phyloP scores from a whole-genome alignment of 2,113 vertebrate species.

The Cairina moschata region DNA sequence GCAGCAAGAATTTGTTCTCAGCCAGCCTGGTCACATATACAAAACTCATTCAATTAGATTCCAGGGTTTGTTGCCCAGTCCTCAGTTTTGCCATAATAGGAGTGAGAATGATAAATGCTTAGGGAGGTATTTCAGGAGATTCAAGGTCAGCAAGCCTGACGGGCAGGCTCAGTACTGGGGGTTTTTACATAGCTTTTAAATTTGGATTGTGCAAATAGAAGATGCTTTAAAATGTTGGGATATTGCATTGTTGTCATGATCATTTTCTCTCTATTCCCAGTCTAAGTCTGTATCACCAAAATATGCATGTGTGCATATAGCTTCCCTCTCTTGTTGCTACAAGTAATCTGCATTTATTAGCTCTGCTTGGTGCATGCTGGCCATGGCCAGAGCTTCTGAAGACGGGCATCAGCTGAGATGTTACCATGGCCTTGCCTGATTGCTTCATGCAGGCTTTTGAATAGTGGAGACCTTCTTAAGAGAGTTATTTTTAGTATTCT shows the following conservation, averaged over 20 bases:
- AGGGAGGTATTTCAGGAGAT: background rate
- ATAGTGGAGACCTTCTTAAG: background rate
- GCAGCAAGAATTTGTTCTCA: background rate
- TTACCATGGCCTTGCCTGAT: background rate
- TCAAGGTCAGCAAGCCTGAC: background rate
- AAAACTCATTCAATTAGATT: background rate
- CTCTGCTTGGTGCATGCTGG: background rate
- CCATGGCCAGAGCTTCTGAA: background rate
- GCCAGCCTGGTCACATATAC: background rate
- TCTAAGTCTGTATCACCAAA: background rate
- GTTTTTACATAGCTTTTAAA: background rate
- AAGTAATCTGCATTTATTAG: background rate
- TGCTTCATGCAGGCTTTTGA: background rate
- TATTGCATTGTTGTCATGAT: background rate
- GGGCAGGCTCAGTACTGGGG: background rate
- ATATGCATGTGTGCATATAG: background rate
- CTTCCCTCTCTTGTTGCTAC: background rate
- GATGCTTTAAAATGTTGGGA: background rate
- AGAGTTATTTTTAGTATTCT: background rate
- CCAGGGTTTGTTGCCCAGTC: background rate
- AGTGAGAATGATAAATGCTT: background rate
- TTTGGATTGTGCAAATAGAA: background rate
- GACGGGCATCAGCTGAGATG: background rate
- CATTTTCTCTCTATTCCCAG: background rate
- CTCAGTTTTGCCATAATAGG: background rate